These are phyloP conservation scores for Drosophila equinoxialis DNA, from an alignment of 1,140 invertebrate species.

Conservation along the genomic window DNA sequence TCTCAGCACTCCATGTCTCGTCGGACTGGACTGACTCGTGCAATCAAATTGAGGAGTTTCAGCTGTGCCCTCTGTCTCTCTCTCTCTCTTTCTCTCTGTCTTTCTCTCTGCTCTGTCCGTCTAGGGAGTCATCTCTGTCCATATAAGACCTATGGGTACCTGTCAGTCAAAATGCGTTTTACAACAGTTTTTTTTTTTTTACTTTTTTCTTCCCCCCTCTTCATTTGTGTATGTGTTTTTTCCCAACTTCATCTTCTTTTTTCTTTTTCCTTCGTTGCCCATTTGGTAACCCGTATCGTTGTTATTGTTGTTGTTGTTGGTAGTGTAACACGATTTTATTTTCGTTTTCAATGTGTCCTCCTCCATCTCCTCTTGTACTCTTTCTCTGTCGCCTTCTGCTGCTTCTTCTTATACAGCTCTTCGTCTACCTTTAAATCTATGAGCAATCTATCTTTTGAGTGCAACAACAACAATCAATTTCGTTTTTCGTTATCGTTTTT, in stretches of 20 bases:
- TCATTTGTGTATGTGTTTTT: constrained; percentile 23
- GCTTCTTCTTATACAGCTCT: constrained; percentile 30
- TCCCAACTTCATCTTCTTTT: constrained; percentile 27
- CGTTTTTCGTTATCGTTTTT: constrained; percentile 25
- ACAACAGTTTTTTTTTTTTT: constrained; percentile 67
- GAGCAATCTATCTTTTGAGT: constrained; percentile 77
- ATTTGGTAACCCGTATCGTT: constrained; percentile 71
- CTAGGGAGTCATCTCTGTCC: constrained; percentile 34
- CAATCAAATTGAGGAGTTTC: constrained; percentile 74
- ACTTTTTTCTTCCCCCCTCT: constrained; percentile 8
- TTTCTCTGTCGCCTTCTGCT: background rate
- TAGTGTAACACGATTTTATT: constrained; percentile 71
- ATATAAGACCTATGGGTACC: constrained; percentile 75
- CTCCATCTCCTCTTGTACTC: constrained; percentile 18
- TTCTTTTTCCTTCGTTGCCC: constrained; percentile 54
- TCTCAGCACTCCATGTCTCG: constrained; percentile 61
- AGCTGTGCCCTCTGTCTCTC: constrained; percentile 45
- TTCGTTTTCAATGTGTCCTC: constrained; percentile 45
- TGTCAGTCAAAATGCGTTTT: constrained; percentile 80
- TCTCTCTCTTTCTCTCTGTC: background rate
- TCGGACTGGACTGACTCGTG: constrained; percentile 56
- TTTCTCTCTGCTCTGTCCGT: constrained; percentile 24
- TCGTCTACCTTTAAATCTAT: constrained; percentile 55
- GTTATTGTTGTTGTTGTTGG: constrained; percentile 40
- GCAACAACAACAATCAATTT: constrained; percentile 66